Conservation (phyloP, 30 jellyfish, hydroid and myxozoan species). For the Clytia hemisphaerica region DNA sequence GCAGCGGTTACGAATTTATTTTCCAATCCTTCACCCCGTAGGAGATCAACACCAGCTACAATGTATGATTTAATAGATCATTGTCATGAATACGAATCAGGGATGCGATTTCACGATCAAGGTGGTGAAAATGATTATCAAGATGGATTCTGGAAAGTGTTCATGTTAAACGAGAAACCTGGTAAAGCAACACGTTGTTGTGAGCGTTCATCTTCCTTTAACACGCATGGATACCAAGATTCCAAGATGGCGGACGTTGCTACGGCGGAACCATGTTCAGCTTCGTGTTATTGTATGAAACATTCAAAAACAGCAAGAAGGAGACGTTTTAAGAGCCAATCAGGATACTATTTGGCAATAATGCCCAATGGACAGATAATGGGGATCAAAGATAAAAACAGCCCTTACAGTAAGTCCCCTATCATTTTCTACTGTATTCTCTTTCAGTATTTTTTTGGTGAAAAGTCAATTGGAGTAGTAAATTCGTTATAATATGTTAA, state of each 20-base stretch:
- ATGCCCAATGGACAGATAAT: slow-evolving; percentile 98
- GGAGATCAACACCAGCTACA: slow-evolving; percentile 37
- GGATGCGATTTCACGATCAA: background rate
- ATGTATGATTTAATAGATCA: slow-evolving; percentile 25
- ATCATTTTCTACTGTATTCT: too few species aligned
- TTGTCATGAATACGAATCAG: slow-evolving; percentile 27
- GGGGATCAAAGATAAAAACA: slow-evolving; percentile 76
- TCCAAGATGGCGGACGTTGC: background rate
- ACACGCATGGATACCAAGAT: too few species aligned
- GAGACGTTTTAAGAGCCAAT: slow-evolving; percentile 85
- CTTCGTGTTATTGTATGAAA: slow-evolving; percentile 64
- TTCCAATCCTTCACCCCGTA: background rate
- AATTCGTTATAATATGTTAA: too few species aligned
- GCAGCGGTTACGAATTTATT: background rate
- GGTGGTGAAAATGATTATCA: background rate
- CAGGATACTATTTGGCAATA: slow-evolving; percentile 89
- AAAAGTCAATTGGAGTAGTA: too few species aligned
- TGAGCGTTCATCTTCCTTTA: too few species aligned
- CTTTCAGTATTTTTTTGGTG: too few species aligned
- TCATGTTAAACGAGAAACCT: slow-evolving; percentile 14
- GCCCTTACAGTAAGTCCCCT: slow-evolving; percentile 91
- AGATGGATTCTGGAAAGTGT: slow-evolving; percentile 22
- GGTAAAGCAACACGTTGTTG: background rate
- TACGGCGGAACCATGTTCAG: background rate
- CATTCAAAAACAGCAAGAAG: slow-evolving; percentile 92